phyloP scores from a whole-genome alignment of 1,140 invertebrate genomes.

The Planococcus citri region DNA sequence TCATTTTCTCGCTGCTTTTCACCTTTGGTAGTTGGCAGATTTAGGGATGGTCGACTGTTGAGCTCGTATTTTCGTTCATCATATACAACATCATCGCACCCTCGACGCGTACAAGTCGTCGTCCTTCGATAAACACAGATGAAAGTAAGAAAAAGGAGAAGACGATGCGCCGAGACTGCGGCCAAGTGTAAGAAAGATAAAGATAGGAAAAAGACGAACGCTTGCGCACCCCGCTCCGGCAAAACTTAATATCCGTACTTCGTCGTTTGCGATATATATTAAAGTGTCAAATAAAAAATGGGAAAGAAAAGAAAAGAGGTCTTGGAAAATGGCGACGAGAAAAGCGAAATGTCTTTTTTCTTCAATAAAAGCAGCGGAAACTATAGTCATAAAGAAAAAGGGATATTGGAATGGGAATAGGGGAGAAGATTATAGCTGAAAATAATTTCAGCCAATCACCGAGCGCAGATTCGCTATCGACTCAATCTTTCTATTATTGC shows the following conservation, averaged over 20 bases:
- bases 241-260: conserved; percentile 14
- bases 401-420: conserved; percentile 19
- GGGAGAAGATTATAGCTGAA: conserved; percentile 18
- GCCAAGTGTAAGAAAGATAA: too few relatives aligned
- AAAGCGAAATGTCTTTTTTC: conserved; percentile 18
- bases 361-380: conserved; percentile 15
- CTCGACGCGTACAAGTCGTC: too few relatives aligned
- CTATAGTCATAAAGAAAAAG: conserved; percentile 15
- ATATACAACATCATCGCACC: too few relatives aligned
- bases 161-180: too few relatives aligned
- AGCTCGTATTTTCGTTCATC: too few relatives aligned
- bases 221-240: not conserved
- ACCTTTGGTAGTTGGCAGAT: too few relatives aligned
- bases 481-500: conserved; percentile 17
- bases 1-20: too few relatives aligned
- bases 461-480: conserved; percentile 14
- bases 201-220: too few relatives aligned
- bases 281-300: conserved; percentile 20
- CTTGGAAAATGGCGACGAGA: conserved; percentile 17
- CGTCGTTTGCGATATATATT: conserved; percentile 8
- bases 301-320: conserved; percentile 1
- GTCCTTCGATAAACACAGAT: too few relatives aligned
- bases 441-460: conserved; percentile 17
- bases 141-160: too few relatives aligned
- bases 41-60: too few relatives aligned